Conservation (phyloP, 2,888 invertebrate species). For the Sesia bembeciformis region DNA sequence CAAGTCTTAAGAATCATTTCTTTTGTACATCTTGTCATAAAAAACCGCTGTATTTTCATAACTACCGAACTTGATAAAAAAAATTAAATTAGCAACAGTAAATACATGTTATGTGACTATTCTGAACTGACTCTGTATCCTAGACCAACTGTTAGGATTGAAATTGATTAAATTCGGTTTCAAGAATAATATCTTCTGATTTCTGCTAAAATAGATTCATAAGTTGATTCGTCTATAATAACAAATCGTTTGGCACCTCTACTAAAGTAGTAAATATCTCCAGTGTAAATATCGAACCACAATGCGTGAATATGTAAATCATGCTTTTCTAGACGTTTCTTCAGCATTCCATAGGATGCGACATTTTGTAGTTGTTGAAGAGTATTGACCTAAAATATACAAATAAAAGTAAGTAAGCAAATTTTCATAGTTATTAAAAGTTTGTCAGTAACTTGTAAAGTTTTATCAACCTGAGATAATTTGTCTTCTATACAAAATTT, state of each 20-base stretch:
- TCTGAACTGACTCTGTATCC: too few relatives aligned
- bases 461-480: conserved; percentile 85
- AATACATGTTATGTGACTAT: too few relatives aligned
- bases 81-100: too few relatives aligned
- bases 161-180: too few relatives aligned
- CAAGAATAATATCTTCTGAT: conserved; percentile 86
- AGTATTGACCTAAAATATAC: conserved; percentile 82
- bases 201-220: conserved; percentile 83
- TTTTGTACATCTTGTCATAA: too few relatives aligned
- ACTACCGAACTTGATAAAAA: too few relatives aligned
- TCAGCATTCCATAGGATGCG: conserved; percentile 92
- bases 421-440: not conserved
- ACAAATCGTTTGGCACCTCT: conserved; percentile 89
- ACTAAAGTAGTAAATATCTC: conserved; percentile 96
- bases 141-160: too few relatives aligned
- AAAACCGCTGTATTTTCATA: too few relatives aligned
- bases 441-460: not conserved
- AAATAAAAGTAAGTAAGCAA: not conserved
- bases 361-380: conserved; percentile 94
- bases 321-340: conserved; percentile 84
- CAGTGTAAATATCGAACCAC: conserved; percentile 98
- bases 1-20: too few relatives aligned
- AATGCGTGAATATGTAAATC: conserved; percentile 93
- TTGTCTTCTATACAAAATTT: conserved; percentile 92
- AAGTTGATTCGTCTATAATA: conserved; percentile 87